phyloP scores from a whole-genome alignment of 2,113 vertebrate genomes.

The Paralichthys olivaceus region DNA sequence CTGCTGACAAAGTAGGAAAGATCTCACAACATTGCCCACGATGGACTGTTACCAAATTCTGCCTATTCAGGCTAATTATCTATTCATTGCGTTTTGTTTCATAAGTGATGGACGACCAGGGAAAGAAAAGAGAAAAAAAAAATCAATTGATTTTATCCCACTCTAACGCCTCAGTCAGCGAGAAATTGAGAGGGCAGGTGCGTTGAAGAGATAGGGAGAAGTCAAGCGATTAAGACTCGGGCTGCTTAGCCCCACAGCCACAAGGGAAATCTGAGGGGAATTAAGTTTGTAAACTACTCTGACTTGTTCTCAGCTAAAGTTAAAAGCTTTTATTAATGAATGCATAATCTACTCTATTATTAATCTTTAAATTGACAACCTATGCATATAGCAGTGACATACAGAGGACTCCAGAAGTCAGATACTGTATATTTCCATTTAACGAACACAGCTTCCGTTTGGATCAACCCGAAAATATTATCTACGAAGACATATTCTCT shows the following conservation, averaged over 20 bases:
- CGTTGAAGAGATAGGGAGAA: constrained; percentile 73
- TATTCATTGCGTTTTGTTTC: constrained; percentile 77
- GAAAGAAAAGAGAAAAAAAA: constrained; percentile 4
- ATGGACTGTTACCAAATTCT: constrained; percentile 67
- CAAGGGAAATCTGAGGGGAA: constrained; percentile 82
- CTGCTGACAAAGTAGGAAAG: constrained; percentile 71
- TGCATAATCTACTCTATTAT: constrained; percentile 72
- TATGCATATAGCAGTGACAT: constrained; percentile 1
- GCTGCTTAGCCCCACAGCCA: constrained; percentile 75
- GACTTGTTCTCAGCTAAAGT: constrained; percentile 68
- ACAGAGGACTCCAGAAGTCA: neutral
- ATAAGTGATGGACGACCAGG: constrained; percentile 67
- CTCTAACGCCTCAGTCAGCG: constrained; percentile 66
- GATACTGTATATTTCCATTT: constrained; percentile 5
- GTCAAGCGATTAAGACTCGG: constrained; percentile 79
- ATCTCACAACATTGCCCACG: constrained; percentile 52
- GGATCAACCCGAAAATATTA: neutral
- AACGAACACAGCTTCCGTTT: neutral
- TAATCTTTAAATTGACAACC: constrained; percentile 66
- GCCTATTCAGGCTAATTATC: constrained; percentile 77
- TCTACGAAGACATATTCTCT: too few relatives aligned
- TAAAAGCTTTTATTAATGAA: constrained; percentile 73
- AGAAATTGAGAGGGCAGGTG: constrained; percentile 78
- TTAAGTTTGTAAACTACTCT: constrained; percentile 80
- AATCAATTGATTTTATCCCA: constrained; percentile 49